phyloP scores from a whole-genome alignment of 2,797 vertebrate species.

The Taeniopygia guttata region DNA sequence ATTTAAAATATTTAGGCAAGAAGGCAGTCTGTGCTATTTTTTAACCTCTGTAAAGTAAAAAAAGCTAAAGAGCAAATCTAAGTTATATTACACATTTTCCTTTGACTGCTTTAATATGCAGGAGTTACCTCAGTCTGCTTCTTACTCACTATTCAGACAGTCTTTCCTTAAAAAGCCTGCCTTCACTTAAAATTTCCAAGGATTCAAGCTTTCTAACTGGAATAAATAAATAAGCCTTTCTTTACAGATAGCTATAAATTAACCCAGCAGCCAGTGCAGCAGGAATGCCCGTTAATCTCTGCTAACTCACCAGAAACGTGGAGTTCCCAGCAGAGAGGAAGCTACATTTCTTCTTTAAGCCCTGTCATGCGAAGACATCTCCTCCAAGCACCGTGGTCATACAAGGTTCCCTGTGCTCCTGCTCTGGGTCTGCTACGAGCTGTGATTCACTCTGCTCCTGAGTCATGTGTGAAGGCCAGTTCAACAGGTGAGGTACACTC shows the following conservation, averaged over 20 bases:
- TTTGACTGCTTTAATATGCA: background rate
- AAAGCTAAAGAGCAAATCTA: background rate
- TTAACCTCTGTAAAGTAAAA: background rate
- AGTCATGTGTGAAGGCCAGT: slow-evolving; percentile 7
- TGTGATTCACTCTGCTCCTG: slow-evolving; percentile 34
- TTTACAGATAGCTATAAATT: background rate
- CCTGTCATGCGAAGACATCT: background rate
- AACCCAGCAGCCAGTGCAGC: slow-evolving; percentile 5
- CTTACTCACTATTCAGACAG: background rate
- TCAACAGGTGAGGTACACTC: slow-evolving; percentile 19
- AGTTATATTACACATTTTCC: background rate
- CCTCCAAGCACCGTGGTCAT: background rate
- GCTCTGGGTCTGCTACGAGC: background rate
- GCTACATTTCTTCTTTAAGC: slow-evolving; percentile 14
- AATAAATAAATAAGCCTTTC: background rate
- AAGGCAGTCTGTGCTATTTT: background rate
- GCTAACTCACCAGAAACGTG: slow-evolving; percentile 40
- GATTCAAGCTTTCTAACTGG: background rate
- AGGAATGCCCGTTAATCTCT: background rate
- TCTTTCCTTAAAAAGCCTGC: background rate
- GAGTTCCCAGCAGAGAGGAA: slow-evolving; percentile 2
- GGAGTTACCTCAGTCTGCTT: background rate
- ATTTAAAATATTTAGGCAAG: background rate
- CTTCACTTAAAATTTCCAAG: background rate
- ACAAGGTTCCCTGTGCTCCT: background rate